Evolutionary conservation across 1,140 invertebrate species (phyloP), one percentile per base, ranked within the genome.

Genomic region (Drosophila elegans): DNA sequence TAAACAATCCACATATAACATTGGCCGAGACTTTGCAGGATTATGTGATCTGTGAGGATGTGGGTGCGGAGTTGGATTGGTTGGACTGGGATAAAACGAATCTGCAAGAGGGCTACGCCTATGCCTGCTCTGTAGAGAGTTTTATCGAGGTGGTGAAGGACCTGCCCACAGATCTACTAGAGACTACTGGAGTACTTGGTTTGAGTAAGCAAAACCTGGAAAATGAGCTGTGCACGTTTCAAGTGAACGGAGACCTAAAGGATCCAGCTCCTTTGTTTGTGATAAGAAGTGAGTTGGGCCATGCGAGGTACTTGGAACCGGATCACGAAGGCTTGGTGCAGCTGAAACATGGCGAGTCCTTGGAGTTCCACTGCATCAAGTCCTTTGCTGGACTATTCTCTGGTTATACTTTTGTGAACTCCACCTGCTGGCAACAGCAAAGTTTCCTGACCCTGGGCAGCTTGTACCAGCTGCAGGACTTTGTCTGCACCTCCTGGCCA

Each of bases 41-140:
- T 11, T 91, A 94, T 77, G 90, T 93, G 6, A 81, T 95, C 21
- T 95, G 95, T 67, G 78, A 85, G 21, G 93, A 94, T 91, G 84
- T 95, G 10, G 92, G 93, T n/a, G 71, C 83, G 0, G 80, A 90
- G 55, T 83, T 94, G 11, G 77, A 80, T 3, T 95, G 94, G 94
- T 39, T 95, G 4, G 82, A 80, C 13, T 94, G 94, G 94, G 57
- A 88, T 2, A 84, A 91, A 4, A 62, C 93, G 12, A 90, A 94
- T 66, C 92, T 94, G 10, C 83, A 80, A 4, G 71, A 93, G 9
- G 96, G 95, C 0, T 94, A 95, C 80, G 94, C 93, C 11, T 96
- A 96, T 85, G 95, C 94, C 39, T 96, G 95, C 80, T 91, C 92
- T 4, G 93, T 96, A 12, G 84, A 93, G 13, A 94, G 95, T 48